Conservation (phyloP, 2,113 vertebrate genomes). For the Pseudois nayaur region DNA sequence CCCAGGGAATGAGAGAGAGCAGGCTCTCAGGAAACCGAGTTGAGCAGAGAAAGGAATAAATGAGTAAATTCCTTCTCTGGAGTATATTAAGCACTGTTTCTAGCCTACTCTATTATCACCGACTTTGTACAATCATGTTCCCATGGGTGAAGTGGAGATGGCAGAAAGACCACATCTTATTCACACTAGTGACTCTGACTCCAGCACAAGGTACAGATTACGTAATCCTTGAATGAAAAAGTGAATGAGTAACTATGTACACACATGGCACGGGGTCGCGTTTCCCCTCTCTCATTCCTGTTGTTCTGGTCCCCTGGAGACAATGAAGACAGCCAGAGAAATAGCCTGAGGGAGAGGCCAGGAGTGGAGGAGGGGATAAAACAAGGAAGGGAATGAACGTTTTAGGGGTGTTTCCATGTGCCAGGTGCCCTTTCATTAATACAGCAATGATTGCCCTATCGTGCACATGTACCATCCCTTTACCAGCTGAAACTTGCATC, state of each 20-base stretch:
- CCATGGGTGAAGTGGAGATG: neutral
- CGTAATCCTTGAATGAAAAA: neutral
- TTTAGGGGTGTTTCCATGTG: neutral
- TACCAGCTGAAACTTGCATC: neutral
- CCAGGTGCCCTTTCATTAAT: neutral
- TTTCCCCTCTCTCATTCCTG: neutral
- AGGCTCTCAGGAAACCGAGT: neutral
- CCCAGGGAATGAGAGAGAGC: neutral
- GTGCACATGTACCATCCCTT: neutral
- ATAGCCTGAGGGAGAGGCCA: neutral
- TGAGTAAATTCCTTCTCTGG: neutral
- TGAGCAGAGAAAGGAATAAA: neutral
- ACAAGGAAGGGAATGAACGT: neutral
- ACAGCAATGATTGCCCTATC: neutral
- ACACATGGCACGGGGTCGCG: neutral
- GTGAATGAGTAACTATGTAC: neutral
- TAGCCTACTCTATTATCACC: neutral
- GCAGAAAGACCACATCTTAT: neutral
- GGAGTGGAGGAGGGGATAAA: neutral
- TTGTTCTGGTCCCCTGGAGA: neutral
- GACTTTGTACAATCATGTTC: neutral
- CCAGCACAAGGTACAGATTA: neutral
- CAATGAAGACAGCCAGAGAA: neutral
- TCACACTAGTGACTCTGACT: neutral
- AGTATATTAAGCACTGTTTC: neutral